Base-by-base conservation (phyloP, 2,797 vertebrate species). In the Rallus crepitans region DNA sequence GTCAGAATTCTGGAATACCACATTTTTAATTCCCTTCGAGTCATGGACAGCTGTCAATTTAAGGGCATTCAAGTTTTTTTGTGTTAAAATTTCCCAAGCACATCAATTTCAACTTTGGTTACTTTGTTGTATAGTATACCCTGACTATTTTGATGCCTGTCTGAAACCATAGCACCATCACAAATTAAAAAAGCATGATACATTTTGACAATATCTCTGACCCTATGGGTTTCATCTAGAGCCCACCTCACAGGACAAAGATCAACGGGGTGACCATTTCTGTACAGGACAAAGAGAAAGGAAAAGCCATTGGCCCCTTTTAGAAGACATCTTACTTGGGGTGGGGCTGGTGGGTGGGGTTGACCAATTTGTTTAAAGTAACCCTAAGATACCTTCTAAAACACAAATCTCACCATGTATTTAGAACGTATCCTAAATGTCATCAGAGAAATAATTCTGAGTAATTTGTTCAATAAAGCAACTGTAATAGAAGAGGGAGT, bases 301-400 rank as follows among this genome's bases (percentile, higher is more conserved):
- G 12, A 83, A 72, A 72, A 77, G 14, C 31, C 1, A 1, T 57
- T 57, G 8, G 23, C 33, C 9, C 4, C 15, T 63, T 73, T 78
- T 28, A 33, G 40, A 65, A 64, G 42, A 31, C 19, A 40, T 27
- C 11, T 42, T 65, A 3, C 11, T 35, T 35, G 12, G 7, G 10
- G 7, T 27, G 23, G 5, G 14, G 3, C 17, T 61, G 35, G 13
- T 42, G 60, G 2, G 0, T 11, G 14, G 6, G 13, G 21, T 4
- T 9, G 28, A 85, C 9, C 47, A 48, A 35, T 37, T 53, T 77
- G 7, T 63, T 60, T 31, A 69, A 78, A 53, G 5, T 6, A n/a
- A 31, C 17, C 9, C 73, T 39, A 50, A 40, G 31, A 57, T 69
- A 3, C 37, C 59, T 55, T 2, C 7, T 42, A 48, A 33, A 21